Percentiles rank a stretch among this genome's conserved stretches.
Evolutionary conservation across 2,113 vertebrate species (phyloP).

Genomic region (Cettia cetti): DNA sequence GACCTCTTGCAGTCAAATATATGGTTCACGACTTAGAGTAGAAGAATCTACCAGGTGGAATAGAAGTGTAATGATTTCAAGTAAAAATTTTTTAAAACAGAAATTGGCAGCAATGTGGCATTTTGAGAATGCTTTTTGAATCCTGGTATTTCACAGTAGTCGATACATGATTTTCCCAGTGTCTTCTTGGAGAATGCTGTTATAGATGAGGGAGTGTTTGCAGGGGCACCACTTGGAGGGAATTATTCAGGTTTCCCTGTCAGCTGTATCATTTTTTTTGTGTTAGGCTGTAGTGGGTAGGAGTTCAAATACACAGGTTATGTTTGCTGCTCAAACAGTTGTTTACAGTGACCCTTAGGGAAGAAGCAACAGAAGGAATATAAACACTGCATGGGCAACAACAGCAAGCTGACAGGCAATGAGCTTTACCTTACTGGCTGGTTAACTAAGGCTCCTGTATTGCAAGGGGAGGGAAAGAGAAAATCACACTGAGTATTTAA

Average conservation of each 20-base stretch:
- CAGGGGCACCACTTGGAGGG: background rate
- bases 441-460: background rate
- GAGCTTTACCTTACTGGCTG: background rate
- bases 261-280: background rate
- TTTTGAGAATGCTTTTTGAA: background rate
- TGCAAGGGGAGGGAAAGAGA: background rate
- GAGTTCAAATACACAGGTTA: background rate
- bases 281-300: background rate
- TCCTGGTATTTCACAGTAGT: background rate
- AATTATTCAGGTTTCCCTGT: background rate
- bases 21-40: background rate
- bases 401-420: background rate
- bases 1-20: background rate
- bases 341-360: background rate
- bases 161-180: background rate
- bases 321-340: background rate
- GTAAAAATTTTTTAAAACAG: no score
- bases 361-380: background rate
- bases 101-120: background rate
- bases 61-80: background rate
- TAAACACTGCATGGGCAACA: background rate
- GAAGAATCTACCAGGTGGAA: background rate
- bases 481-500: background rate
- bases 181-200: background rate
- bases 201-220: background rate